Evolutionary conservation across 2,797 vertebrate species (phyloP), one percentile per base, ranked within the genome.

Genomic region (Furcifer pardalis): DNA sequence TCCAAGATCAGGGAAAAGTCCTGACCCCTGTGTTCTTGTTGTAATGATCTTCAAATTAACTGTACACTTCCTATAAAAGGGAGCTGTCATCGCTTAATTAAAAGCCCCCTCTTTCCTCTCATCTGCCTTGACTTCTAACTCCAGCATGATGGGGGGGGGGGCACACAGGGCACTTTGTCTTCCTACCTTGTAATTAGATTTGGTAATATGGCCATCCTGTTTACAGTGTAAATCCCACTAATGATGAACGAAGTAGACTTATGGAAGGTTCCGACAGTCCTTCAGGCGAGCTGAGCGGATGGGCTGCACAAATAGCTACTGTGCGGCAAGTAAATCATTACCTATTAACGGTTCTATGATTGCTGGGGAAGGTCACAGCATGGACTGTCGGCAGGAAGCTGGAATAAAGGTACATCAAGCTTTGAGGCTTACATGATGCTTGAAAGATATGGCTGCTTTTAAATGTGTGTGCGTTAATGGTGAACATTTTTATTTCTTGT

Each of bases 171-270:
- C 94, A 94, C 95, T 95, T 92, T 94, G 94, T 93, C 92, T 93
- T 91, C 93, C 92, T 85, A 93, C 92, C 90, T 93, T 95, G 82
- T 97, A 96, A 97, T 97, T 96, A 97, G 96, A 96, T 92, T 96
- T 94, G 93, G 92, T 94, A 96, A 96, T 95, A 91, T 94, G 86
- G 94, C 91, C 94, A 92, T 95, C 92, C 94, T 96, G 95, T 96
- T 97, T 97, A 96, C 94, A 94, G 93, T 94, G 94, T 92, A 95
- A 96, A 95, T 94, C 91, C 91, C 87, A 87, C 93, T 95, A 95
- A 97, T 93, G 96, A 96, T 95, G 93, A 95, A 96, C 95, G 91
- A 93, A 94, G 92, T 92, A 95, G 94, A 94, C 85, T 94, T 92
- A 92, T 88, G 90, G 91, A 96, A 95, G 92, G 91, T 92, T 93